Base-by-base conservation (phyloP, 2,888 invertebrate genomes). In the Chouioia cunea region DNA sequence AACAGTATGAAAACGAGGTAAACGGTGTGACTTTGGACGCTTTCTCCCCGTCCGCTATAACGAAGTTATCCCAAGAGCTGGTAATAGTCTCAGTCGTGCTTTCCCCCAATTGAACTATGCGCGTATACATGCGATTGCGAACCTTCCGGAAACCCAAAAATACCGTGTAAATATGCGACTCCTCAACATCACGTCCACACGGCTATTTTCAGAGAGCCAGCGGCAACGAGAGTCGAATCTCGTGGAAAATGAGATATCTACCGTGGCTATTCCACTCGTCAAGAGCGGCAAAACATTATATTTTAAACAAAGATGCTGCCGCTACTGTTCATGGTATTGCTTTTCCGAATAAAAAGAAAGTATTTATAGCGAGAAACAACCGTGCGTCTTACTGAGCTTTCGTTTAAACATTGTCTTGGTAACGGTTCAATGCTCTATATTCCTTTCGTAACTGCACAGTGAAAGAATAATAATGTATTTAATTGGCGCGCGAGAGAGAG, bases 21-120 rank as follows among this genome's bases (percentile, higher is more conserved):
- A 76, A 75, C 73, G 74, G 74, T 72, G 74, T 74, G 74, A 77
- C 67, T 70, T 74, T 74, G 71, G 74, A 72, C 72, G 68, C 73
- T 50, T 50, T 52, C 18, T 16, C 22, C 20, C 2, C 54, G 2
- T 16, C 68, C 70, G 65, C 65, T 74, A 65, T 76, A 76, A 77
- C 73, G 65, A 75, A 76, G 76, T 77, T 76, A 75, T 68, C 72
- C 60, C 63, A 56, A 75, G 74, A 74, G 72, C 73, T 67, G 60
- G 74, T 76, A 76, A 76, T 75, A 74, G 76, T 66, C 74, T 76
- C 76, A 36, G 36, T 36, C 59, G 48, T 59, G 71, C 72, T 48
- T 74, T 73, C 70, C 67, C 44, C 44, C 52, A 57, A 56, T 60
- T 58, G 43, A 47, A 27, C 48, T 46, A 12, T 50, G 22, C 16